Evolutionary conservation across 2,888 invertebrate genomes (phyloP), one percentile per base, ranked within the genome.

Genomic region (Baronia brevicornis): DNA sequence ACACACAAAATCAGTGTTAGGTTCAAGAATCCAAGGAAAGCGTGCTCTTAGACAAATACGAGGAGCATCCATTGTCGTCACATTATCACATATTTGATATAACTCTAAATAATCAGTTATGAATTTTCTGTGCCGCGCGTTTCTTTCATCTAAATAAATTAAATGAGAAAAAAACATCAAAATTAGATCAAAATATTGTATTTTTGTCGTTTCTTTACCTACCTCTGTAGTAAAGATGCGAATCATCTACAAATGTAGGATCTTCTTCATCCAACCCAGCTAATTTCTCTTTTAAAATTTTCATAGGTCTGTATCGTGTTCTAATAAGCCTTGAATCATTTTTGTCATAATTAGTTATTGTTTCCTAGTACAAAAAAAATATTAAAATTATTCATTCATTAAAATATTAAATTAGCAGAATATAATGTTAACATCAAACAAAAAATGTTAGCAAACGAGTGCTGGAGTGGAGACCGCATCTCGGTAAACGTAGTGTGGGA

Each of bases 11-110:
- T 63, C 60, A 9, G 84, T 80, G 39, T 86, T 56, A 1, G 85
- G 80, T 40, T 75, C 73, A 38, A 86, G 51, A 41, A 86, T 84
- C 82, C 84, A 86, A 4, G 85, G 85, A 39, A 85, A 85, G 9
- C 50, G 70, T 3, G 75, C 56, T 19, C 64, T 68, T 13, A 84
- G 49, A 43, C 74, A 79, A 25, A 85, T 73, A 18, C 60, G 62
- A 3, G 82, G 82, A 18, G 57, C 49, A 19, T 79, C 69, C 26
- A 80, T 59, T 24, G 74, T 79, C 4, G 80, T 80, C 12, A 82
- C 77, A 35, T 84, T 80, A 20, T 48, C 52, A 5, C 77, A 60
- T 44, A 80, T 51, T 41, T 62, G 54, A 51, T 84, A 84, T 33
- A 82, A 46, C 36, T 74, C 69, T 41, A 82, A 51, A 52, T 67